Percentiles rank a stretch among this genome's conserved stretches.
Evolutionary conservation across 2,797 vertebrate genomes (phyloP).

Genomic region (Eulemur albifrons): DNA sequence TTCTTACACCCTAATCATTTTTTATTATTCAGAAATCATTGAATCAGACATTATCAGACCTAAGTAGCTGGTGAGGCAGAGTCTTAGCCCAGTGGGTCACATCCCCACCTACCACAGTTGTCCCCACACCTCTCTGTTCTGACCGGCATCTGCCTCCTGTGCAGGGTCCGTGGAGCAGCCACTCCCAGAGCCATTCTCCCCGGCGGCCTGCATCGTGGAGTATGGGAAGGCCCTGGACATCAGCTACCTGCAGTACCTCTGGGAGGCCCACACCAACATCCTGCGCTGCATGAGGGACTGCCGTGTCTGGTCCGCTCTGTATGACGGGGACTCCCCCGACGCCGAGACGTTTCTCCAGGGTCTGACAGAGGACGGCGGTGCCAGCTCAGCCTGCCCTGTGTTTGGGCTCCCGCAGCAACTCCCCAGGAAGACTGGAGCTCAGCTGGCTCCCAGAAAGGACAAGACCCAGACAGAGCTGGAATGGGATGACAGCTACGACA

Average conservation of each 20-base stretch:
- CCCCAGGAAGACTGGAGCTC: constrained; percentile 4
- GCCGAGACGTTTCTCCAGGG: constrained; percentile 89
- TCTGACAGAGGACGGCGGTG: constrained; percentile 84
- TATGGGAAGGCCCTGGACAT: constrained; percentile 92
- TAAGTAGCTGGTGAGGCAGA: not conserved
- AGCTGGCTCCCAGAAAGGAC: constrained; percentile 69
- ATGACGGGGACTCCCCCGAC: constrained; percentile 93
- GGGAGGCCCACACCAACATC: constrained; percentile 92
- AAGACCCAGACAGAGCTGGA: constrained; percentile 92
- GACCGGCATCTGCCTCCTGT: not conserved
- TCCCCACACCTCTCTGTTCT: not conserved
- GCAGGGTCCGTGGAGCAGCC: constrained; percentile 80
- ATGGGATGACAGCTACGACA: constrained; percentile 98
- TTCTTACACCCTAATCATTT: not conserved
- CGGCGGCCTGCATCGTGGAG: constrained; percentile 91
- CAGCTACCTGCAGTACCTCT: constrained; percentile 97
- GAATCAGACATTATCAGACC: not conserved
- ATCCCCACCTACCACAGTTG: rapidly evolving
- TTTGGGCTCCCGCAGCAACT: constrained; percentile 73
- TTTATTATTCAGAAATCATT: not conserved
- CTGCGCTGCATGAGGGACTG: constrained; percentile 91
- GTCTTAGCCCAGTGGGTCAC: rapidly evolving
- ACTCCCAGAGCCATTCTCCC: not conserved
- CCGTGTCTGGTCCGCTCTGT: constrained; percentile 93
- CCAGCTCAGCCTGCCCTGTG: constrained; percentile 55